Percentiles rank a stretch among this genome's conserved stretches.
These are phyloP conservation scores for Cordilura impudica DNA, from an alignment of 2,888 invertebrate genomes.

Conservation along the genomic window DNA sequence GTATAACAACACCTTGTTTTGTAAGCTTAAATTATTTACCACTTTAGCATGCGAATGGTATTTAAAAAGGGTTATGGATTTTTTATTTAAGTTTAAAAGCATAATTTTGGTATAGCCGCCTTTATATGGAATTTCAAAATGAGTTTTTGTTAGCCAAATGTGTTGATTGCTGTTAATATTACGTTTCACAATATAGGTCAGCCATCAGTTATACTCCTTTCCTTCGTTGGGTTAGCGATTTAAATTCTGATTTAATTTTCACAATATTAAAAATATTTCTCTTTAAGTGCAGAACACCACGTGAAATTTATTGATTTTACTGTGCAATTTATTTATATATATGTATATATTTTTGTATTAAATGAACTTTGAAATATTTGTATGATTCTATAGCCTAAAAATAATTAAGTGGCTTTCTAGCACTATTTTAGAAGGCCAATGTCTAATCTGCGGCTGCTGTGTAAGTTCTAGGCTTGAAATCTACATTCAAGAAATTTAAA, in stretches of 20 bases:
- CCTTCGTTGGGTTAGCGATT: constrained; percentile 23
- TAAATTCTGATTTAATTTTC: constrained; percentile 37
- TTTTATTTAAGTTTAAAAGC: constrained; percentile 17
- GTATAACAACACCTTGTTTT: constrained; percentile 10
- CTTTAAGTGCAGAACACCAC: constrained; percentile 26
- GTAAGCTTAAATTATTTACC: constrained; percentile 30
- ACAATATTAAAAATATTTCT: constrained; percentile 26
- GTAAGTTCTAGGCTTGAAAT: no score
- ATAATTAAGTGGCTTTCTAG: no score
- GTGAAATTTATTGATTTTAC: constrained; percentile 54
- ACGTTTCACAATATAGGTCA: constrained; percentile 55
- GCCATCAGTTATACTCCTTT: constrained; percentile 35
- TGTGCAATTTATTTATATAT: no score
- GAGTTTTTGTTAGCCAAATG: constrained; percentile 23
- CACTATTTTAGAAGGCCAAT: no score
- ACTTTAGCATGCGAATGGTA: constrained; percentile 7
- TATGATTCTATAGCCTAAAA: no score
- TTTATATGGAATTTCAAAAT: constrained; percentile 17
- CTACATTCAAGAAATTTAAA: no score
- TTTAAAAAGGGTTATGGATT: constrained; percentile 29
- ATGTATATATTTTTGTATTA: no score
- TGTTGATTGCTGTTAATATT: constrained; percentile 52
- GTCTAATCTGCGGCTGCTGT: no score
- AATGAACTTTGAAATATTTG: no score
- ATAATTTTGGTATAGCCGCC: not conserved